These are phyloP conservation scores for Tipula unca DNA, from an alignment of 2,888 invertebrate genomes.

Conservation along the genomic window DNA sequence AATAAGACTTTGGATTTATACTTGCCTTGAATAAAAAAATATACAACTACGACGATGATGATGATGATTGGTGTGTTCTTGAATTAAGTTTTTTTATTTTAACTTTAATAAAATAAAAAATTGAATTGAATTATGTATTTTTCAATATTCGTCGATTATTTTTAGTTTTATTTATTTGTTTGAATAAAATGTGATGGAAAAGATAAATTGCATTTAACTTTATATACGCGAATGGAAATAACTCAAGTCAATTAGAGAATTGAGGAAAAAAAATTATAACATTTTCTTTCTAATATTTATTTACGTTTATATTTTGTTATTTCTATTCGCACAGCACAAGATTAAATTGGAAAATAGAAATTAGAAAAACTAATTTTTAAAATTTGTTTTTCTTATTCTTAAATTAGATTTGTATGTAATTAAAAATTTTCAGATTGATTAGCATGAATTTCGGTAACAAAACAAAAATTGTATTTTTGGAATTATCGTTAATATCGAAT, in stretches of 20 bases:
- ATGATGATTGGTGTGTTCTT: constrained; percentile 16
- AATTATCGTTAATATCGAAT: too few relatives aligned
- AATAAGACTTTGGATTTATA: not conserved
- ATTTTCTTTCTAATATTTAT: not conserved
- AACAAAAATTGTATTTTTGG: too few relatives aligned
- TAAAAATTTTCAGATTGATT: too few relatives aligned
- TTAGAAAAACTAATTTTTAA: too few relatives aligned
- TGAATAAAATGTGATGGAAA: constrained; percentile 16
- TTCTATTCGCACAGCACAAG: not conserved
- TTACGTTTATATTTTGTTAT: not conserved
- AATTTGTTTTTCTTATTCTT: too few relatives aligned
- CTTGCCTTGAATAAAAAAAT: constrained; percentile 17
- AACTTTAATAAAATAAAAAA: constrained; percentile 2
- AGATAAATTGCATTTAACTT: constrained; percentile 16
- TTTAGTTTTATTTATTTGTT: constrained; percentile 1
- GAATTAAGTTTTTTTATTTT: not conserved
- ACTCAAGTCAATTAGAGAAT: not conserved
- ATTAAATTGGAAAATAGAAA: not conserved
- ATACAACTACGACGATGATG: not conserved
- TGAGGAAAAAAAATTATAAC: not conserved
- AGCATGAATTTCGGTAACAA: too few relatives aligned
- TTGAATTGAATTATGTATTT: constrained; percentile 16
- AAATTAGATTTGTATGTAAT: too few relatives aligned
- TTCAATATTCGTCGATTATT: constrained; percentile 3
- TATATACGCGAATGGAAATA: not conserved